A percentile compares a stretch with the other conserved stretches of the same genome.
Evolutionary conservation across 2,888 invertebrate species (phyloP).

Genomic region (Nymphalis c-album): DNA sequence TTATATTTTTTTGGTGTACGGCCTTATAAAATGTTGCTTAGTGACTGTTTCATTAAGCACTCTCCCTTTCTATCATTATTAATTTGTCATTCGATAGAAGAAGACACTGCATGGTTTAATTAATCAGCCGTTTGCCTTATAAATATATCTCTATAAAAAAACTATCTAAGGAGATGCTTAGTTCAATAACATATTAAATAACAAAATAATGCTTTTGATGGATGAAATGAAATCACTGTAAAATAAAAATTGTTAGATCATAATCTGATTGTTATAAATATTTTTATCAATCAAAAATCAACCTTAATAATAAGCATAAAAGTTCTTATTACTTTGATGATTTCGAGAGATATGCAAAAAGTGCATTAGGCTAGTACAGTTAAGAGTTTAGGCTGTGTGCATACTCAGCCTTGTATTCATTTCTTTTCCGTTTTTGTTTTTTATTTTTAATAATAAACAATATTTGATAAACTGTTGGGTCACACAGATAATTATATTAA

Average conservation of each 20-base stretch:
- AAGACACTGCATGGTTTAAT: no score
- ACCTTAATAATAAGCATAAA: not conserved
- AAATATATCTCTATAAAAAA: no score
- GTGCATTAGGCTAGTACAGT: slow-evolving; percentile 37
- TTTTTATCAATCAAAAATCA: slow-evolving; percentile 7
- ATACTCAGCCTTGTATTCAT: slow-evolving; percentile 13
- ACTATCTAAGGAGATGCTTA: not conserved
- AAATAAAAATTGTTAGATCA: slow-evolving; percentile 21
- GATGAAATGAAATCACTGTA: not conserved
- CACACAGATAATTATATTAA: no score
- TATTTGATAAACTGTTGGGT: no score
- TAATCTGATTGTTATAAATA: slow-evolving; percentile 21
- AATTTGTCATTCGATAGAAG: no score
- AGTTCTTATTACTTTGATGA: slow-evolving; percentile 19
- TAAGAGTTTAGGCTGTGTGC: slow-evolving; percentile 24
- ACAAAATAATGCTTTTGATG: not conserved
- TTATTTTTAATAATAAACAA: no score
- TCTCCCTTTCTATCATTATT: no score
- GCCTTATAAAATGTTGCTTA: no score
- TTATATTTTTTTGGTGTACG: no score
- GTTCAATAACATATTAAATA: not conserved
- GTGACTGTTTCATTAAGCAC: no score
- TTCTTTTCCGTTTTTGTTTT: no score
- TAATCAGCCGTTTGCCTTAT: no score
- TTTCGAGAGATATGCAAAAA: slow-evolving; percentile 31